A percentile compares a stretch with the other conserved stretches of the same genome.
phyloP scores from a whole-genome alignment of 2,888 invertebrate species.

The Sphaerophoria rueppellii region DNA sequence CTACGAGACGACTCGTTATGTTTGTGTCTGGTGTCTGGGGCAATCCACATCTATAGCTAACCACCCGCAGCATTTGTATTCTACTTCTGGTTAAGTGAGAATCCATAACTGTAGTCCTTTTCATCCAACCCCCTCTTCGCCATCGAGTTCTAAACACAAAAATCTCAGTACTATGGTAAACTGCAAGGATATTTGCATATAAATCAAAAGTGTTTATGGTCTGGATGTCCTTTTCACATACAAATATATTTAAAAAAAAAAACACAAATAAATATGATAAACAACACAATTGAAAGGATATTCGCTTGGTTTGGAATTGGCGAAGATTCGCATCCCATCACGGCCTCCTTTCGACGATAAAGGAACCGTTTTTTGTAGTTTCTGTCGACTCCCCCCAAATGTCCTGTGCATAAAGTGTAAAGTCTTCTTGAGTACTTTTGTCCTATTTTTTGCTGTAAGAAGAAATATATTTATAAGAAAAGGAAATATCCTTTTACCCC shows the following conservation, averaged over 20 bases:
- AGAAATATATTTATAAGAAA: slow-evolving; percentile 40
- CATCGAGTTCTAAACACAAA: background rate
- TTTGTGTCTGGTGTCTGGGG: slow-evolving; percentile 31
- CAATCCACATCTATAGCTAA: background rate
- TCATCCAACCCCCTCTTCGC: background rate
- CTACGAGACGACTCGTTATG: slow-evolving; percentile 22
- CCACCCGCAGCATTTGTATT: slow-evolving; percentile 5
- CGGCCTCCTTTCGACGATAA: slow-evolving; percentile 1
- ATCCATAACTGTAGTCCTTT: slow-evolving; percentile 31
- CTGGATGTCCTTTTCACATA: slow-evolving; percentile 70
- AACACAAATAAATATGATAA: slow-evolving; percentile 70
- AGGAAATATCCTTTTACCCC: slow-evolving; percentile 45
- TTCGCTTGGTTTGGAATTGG: slow-evolving; percentile 61
- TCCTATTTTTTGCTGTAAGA: slow-evolving; percentile 45
- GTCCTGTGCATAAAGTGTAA: slow-evolving; percentile 25
- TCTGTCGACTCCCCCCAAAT: background rate
- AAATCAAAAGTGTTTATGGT: slow-evolving; percentile 73
- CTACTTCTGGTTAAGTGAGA: slow-evolving; percentile 37
- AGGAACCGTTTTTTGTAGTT: background rate
- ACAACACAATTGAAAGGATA: slow-evolving; percentile 71
- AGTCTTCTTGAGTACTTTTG: slow-evolving; percentile 60
- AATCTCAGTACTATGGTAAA: slow-evolving; percentile 3
- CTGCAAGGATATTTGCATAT: slow-evolving; percentile 68
- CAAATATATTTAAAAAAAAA: slow-evolving; percentile 21
- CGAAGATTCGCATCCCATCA: slow-evolving; percentile 32